A percentile compares a stretch with the other conserved stretches of the same genome.
Evolutionary conservation across 2,797 vertebrate species (phyloP).

Genomic region (Alcedo quadribrachys): DNA sequence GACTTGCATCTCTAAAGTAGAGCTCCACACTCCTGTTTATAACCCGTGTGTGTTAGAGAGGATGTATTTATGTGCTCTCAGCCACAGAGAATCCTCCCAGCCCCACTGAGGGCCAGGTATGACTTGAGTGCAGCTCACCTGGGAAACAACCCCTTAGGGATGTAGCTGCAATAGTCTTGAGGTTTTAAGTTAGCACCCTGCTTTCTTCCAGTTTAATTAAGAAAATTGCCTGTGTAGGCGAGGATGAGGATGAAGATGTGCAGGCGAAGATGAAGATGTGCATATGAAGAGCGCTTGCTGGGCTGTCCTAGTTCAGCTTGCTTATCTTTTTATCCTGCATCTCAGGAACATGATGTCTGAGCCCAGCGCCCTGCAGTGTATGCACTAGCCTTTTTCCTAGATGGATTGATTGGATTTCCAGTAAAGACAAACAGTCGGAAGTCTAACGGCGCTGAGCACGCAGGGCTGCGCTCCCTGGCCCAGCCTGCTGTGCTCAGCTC

Average conservation of each 20-base stretch:
- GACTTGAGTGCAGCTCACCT: background rate
- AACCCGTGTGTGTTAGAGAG: background rate
- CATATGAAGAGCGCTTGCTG: background rate
- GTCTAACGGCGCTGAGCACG: constrained; percentile 23
- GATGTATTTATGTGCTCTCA: no score
- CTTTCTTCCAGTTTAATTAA: background rate
- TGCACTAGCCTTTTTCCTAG: constrained; percentile 70
- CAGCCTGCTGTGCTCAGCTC: constrained; percentile 55
- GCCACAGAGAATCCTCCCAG: background rate
- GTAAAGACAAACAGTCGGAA: constrained; percentile 75
- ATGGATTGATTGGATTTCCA: constrained; percentile 76
- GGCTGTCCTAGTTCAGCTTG: background rate
- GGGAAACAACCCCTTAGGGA: background rate
- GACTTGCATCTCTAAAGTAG: background rate
- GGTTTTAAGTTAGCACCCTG: background rate
- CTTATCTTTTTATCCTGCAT: background rate
- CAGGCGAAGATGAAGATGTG: background rate
- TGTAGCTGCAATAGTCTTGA: background rate
- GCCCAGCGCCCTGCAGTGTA: rapidly evolving
- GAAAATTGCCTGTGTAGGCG: background rate
- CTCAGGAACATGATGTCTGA: background rate
- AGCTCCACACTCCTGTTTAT: background rate
- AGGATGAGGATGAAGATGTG: background rate
- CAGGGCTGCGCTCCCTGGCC: constrained; percentile 10
- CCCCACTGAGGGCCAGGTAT: background rate